These are phyloP conservation scores for Pitta sordida DNA, from an alignment of 2,113 vertebrate genomes.

Conservation along the genomic window DNA sequence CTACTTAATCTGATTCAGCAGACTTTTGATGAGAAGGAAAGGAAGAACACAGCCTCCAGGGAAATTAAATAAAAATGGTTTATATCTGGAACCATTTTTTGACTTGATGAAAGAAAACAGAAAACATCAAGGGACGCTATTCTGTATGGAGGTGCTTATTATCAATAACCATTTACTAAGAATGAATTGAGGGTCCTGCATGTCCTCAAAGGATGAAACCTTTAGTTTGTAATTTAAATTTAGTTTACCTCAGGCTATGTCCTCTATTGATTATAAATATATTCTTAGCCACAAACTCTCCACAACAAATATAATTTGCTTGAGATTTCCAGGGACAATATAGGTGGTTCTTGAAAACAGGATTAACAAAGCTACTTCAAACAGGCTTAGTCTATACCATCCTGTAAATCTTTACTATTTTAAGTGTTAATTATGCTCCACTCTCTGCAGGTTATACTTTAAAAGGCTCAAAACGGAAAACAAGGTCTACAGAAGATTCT, in stretches of 20 bases:
- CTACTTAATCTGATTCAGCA: not conserved
- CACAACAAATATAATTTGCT: not conserved
- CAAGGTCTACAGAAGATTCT: conserved; percentile 17
- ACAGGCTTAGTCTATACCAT: not conserved
- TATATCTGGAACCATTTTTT: not conserved
- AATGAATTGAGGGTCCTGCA: not conserved
- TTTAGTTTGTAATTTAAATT: conserved; percentile 31
- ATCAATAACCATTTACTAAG: not conserved
- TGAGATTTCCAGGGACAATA: not conserved
- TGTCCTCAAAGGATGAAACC: not conserved
- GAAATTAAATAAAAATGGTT: not conserved
- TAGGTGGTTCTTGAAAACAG: not conserved
- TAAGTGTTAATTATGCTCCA: conserved; percentile 10
- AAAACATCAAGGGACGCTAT: not conserved
- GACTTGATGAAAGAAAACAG: not conserved
- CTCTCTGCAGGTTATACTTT: conserved; percentile 18
- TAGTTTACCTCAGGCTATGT: conserved; percentile 1
- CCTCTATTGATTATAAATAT: conserved; percentile 18
- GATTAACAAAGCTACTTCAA: conserved; percentile 30
- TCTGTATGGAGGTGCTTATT: not conserved
- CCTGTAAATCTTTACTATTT: not conserved
- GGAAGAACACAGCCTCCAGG: not conserved
- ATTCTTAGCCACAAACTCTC: not conserved
- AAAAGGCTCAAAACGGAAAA: conserved; percentile 47
- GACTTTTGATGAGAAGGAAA: not conserved